These are phyloP conservation scores for Drosophila pseudotalamancana DNA, from an alignment of 2,888 invertebrate species.

Conservation along the genomic window DNA sequence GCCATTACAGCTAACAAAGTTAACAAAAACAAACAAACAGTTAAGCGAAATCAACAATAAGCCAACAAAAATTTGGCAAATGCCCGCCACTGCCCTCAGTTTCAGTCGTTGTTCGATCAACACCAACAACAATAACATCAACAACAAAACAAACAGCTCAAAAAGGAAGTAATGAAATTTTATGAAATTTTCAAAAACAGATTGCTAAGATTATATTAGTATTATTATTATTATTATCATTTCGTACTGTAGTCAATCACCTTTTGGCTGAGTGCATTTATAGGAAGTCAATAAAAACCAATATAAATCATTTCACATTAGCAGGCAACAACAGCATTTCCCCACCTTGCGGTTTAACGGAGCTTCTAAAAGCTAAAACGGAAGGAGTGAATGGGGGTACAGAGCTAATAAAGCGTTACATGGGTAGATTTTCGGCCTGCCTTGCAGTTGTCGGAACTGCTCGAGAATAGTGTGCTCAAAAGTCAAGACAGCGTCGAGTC, in stretches of 20 bases:
- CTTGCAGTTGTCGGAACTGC: constrained; percentile 74
- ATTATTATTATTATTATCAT: constrained; percentile 18
- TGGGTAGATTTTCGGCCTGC: constrained; percentile 62
- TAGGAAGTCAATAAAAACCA: constrained; percentile 72
- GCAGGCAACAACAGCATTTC: constrained; percentile 26
- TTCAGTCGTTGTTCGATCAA: constrained; percentile 26
- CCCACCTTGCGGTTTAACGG: constrained; percentile 21
- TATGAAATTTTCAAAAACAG: constrained; percentile 34
- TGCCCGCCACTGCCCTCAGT: constrained; percentile 23
- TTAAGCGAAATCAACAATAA: constrained; percentile 49
- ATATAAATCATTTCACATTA: constrained; percentile 54
- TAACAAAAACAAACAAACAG: constrained; percentile 72
- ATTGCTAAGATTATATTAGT: constrained; percentile 51
- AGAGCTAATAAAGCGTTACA: constrained; percentile 36
- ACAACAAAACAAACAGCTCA: constrained; percentile 20
- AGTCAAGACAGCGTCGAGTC: constrained; percentile 61
- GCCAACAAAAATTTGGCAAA: constrained; percentile 46
- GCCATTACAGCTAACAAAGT: constrained; percentile 76
- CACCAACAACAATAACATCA: constrained; percentile 19
- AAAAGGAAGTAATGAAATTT: constrained; percentile 63
- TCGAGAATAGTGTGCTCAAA: constrained; percentile 64
- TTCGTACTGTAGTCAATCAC: constrained; percentile 69
- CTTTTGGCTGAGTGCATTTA: constrained; percentile 61
- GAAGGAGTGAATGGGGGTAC: background rate
- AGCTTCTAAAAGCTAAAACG: background rate